These are phyloP conservation scores for Poecile montanus DNA, from an alignment of 2,797 vertebrate species.

Conservation along the genomic window DNA sequence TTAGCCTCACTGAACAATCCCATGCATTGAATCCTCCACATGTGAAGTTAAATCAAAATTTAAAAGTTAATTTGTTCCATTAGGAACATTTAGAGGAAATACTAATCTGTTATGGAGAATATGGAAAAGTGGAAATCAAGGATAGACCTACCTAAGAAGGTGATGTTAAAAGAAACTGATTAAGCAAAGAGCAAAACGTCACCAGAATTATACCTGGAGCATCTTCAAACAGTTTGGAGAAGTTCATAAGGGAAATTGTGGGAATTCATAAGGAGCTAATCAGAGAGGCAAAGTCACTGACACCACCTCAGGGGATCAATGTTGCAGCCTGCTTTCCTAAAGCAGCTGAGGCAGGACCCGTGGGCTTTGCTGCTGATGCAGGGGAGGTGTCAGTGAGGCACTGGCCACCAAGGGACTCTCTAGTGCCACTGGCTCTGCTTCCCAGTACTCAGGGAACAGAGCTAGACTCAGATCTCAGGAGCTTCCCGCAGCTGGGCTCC, in stretches of 20 bases:
- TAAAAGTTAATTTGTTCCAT: neutral
- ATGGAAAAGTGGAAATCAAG: neutral
- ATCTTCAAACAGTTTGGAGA: neutral
- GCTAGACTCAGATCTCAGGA: neutral
- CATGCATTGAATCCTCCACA: neutral
- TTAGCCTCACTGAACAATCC: neutral
- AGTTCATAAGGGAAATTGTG: neutral
- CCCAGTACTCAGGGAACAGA: neutral
- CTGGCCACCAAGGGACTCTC: neutral
- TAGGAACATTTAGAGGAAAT: neutral
- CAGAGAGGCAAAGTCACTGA: neutral
- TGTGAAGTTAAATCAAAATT: neutral
- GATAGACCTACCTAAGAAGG: neutral
- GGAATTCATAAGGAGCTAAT: neutral
- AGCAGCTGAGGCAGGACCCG: neutral
- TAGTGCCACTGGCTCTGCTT: neutral
- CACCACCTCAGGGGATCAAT: rapidly evolving
- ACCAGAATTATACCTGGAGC: neutral
- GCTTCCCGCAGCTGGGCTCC: neutral
- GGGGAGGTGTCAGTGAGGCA: neutral
- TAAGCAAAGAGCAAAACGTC: neutral
- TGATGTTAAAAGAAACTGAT: neutral
- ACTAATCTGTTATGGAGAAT: neutral
- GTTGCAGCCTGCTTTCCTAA: neutral
- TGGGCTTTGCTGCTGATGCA: neutral